phyloP scores from a whole-genome alignment of 2,113 vertebrate species.

The Anolis carolinensis region DNA sequence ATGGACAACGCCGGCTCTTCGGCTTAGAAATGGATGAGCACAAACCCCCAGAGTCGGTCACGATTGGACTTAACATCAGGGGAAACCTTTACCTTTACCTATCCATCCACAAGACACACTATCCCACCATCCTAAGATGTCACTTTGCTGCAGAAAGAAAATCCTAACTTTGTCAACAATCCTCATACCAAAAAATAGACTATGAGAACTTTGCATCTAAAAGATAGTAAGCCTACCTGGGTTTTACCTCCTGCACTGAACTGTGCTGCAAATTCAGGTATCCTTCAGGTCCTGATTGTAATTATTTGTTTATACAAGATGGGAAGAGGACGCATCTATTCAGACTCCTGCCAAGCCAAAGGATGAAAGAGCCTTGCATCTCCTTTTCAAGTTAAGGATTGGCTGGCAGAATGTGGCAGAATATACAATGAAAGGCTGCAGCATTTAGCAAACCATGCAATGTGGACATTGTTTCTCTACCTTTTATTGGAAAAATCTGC shows the following conservation, averaged over 20 bases:
- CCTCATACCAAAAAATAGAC: not conserved
- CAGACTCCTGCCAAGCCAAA: slow-evolving; percentile 7
- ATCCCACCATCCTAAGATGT: not conserved
- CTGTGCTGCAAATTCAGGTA: slow-evolving; percentile 7
- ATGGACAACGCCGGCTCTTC: too few species aligned
- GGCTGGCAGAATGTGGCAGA: slow-evolving; percentile 28
- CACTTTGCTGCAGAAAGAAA: not conserved
- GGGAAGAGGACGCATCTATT: slow-evolving; percentile 29
- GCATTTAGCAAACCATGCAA: slow-evolving; percentile 15
- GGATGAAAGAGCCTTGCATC: slow-evolving; percentile 31
- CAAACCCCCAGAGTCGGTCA: too few species aligned
- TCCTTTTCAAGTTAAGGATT: slow-evolving; percentile 35
- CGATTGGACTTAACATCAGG: too few species aligned
- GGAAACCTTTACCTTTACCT: too few species aligned
- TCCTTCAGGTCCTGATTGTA: not conserved
- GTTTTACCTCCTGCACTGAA: slow-evolving; percentile 32
- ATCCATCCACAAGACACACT: too few species aligned
- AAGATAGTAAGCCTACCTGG: not conserved
- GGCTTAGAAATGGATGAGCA: too few species aligned
- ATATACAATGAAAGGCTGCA: slow-evolving; percentile 22
- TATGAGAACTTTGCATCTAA: not conserved
- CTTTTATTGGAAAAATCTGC: slow-evolving; percentile 28
- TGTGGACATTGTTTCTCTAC: slow-evolving; percentile 16
- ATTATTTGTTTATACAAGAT: slow-evolving; percentile 47
- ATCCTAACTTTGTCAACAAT: not conserved